Base-by-base conservation (phyloP, 2,888 invertebrate genomes). In the Tenthredo livida region DNA sequence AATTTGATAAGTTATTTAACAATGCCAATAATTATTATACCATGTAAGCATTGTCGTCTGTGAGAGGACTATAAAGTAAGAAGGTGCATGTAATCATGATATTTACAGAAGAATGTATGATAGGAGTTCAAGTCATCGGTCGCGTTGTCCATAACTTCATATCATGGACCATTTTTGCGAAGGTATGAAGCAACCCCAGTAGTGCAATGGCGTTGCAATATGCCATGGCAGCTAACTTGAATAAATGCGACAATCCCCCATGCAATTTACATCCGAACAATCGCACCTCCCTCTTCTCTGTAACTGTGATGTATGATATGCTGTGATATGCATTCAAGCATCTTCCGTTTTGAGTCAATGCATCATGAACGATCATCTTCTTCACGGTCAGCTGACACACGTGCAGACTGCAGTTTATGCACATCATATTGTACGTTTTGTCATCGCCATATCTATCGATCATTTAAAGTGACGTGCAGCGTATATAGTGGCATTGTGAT, bases 201-300 rank as follows among this genome's bases (percentile, higher is more conserved):
- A 17, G 67, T 67, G 25, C 33, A 33, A 17, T 17, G 17, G 40
- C 43, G 43, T 21, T 73, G 43, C 72, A 25, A 43, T 73, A 12
- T 54, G 54, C 54, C 40, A 77, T 33, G 15, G 10, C 7, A 77
- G 54, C 17, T 54, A 77, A 77, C 77, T 17, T n/a, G 33, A 54
- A 77, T 54, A 54, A 77, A 77, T 2, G 77, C 25, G 77, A 17
- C 77, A 54, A 54, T 40, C 4, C n/a, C 9, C n/a, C 33, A 21
- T 17, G 17, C 9, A 29, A 54, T 50, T 77, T 47, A 77, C 54
- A 54, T 77, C 17, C 77, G 77, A 77, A 73, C 72, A 73, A 73
- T 40, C 17, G 37, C 17, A 43, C 10, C n/a, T 10, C 21, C 43
- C 43, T n/a, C 47, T 15, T 12, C 5, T 33, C 29, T 54, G 29